A percentile compares a stretch with the other conserved stretches of the same genome.
Evolutionary conservation across 2,888 invertebrate genomes (phyloP).

Genomic region (Melangyna quadrimaculata): DNA sequence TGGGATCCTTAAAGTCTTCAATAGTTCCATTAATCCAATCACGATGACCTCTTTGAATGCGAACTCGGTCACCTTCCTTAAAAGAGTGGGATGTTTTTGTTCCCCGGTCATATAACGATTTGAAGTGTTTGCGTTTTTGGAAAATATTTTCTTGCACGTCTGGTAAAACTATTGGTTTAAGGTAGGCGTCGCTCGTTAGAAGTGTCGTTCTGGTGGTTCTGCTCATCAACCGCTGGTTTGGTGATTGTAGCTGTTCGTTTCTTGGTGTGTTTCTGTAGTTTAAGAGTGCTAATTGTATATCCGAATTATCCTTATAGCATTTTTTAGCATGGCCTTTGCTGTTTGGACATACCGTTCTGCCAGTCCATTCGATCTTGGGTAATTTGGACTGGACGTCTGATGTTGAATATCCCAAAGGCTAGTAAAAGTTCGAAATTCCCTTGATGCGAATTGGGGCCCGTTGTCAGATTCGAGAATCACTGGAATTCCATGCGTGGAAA

Average conservation of each 20-base stretch:
- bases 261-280: slow-evolving; percentile 32
- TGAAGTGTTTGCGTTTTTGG: neutral
- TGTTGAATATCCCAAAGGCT: slow-evolving; percentile 56
- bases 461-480: too few relatives aligned
- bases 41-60: slow-evolving; percentile 49
- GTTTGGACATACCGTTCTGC: slow-evolving; percentile 63
- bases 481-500: too few relatives aligned
- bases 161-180: neutral
- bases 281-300: slow-evolving; percentile 47
- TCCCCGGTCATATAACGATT: slow-evolving; percentile 32
- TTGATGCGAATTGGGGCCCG: too few relatives aligned
- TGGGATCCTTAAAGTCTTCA: slow-evolving; percentile 56
- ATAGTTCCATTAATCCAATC: slow-evolving; percentile 46
- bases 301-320: slow-evolving; percentile 57
- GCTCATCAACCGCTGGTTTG: slow-evolving; percentile 62
- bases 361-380: slow-evolving; percentile 60
- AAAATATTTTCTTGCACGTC: neutral
- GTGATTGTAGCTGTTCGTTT: too few relatives aligned
- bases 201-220: slow-evolving; percentile 54
- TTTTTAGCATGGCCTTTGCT: slow-evolving; percentile 61
- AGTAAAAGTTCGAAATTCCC: slow-evolving; percentile 52
- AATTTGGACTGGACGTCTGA: slow-evolving; percentile 55
- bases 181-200: slow-evolving; percentile 30
- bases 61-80: slow-evolving; percentile 44
- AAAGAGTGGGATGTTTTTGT: slow-evolving; percentile 27